Percentiles rank a stretch among this genome's conserved stretches.
These are phyloP conservation scores for Periophthalmus magnuspinnatus DNA, from an alignment of 2,797 vertebrate species.

Conservation along the genomic window DNA sequence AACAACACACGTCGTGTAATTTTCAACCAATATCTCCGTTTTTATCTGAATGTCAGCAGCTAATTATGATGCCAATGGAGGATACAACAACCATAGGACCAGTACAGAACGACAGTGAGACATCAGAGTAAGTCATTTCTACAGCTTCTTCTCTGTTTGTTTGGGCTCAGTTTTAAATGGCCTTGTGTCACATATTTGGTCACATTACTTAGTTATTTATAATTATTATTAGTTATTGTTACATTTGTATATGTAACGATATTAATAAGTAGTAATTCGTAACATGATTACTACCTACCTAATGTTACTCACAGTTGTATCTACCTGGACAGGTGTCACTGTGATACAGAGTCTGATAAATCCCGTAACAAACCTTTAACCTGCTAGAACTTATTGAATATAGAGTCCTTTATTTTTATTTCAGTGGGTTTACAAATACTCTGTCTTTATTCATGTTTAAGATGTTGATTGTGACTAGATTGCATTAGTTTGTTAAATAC, in stretches of 20 bases:
- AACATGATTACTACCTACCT: neutral
- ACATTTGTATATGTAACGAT: neutral
- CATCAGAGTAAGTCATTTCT: conserved; percentile 66
- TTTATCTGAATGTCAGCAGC: conserved; percentile 1
- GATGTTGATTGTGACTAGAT: neutral
- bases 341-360: neutral
- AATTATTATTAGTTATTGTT: neutral
- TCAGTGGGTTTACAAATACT: neutral
- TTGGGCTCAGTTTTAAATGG: neutral
- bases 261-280: neutral
- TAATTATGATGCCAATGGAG: conserved; percentile 58
- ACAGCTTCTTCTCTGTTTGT: neutral
- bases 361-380: neutral
- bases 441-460: neutral
- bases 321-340: neutral
- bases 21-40: neutral
- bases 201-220: neutral
- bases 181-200: neutral
- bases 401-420: neutral
- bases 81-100: conserved; percentile 35
- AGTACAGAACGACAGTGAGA: conserved; percentile 71
- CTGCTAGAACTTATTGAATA: neutral
- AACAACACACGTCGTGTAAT: conserved; percentile 35
- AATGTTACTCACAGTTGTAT: neutral
- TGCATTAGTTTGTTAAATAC: neutral